These are phyloP conservation scores for Phytoseiulus persimilis DNA, from an alignment of 2,888 invertebrate species.

Conservation along the genomic window DNA sequence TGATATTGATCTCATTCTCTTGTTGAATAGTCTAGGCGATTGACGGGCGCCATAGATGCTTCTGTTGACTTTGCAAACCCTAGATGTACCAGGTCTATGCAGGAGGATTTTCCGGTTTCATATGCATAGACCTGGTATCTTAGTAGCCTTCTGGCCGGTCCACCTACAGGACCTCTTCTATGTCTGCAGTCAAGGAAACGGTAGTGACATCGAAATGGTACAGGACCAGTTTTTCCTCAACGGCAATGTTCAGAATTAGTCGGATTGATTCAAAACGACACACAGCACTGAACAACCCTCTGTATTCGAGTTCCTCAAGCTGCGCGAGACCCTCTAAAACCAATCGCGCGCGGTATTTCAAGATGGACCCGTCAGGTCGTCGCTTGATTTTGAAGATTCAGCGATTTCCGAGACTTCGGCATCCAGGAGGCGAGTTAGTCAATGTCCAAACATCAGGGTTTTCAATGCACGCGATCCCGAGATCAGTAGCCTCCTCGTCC, in stretches of 20 bases:
- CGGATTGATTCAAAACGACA: constrained; percentile 40
- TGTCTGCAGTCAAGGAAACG: constrained; percentile 10
- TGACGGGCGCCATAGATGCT: constrained; percentile 50
- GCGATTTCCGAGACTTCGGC: constrained; percentile 27
- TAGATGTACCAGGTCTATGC: too few relatives aligned
- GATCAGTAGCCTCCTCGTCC: not conserved
- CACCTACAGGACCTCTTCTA: constrained; percentile 46
- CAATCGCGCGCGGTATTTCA: constrained; percentile 46
- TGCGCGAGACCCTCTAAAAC: constrained; percentile 40
- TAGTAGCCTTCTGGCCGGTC: constrained; percentile 48
- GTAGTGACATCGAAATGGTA: constrained; percentile 43
- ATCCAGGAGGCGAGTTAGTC: not conserved
- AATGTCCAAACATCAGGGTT: constrained; percentile 37
- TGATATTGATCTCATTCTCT: not conserved
- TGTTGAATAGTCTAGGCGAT: constrained; percentile 49
- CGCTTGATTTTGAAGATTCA: constrained; percentile 40
- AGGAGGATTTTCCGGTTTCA: too few relatives aligned
- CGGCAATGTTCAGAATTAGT: constrained; percentile 39
- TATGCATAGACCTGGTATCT: too few relatives aligned
- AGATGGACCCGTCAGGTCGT: constrained; percentile 49
- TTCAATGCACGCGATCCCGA: too few relatives aligned
- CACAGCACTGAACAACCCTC: constrained; percentile 41
- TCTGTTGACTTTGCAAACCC: constrained; percentile 48
- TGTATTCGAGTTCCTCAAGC: constrained; percentile 40
- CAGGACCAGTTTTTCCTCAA: not conserved